Conservation (phyloP, 1,140 invertebrate genomes). For the Drosophila willistoni region DNA sequence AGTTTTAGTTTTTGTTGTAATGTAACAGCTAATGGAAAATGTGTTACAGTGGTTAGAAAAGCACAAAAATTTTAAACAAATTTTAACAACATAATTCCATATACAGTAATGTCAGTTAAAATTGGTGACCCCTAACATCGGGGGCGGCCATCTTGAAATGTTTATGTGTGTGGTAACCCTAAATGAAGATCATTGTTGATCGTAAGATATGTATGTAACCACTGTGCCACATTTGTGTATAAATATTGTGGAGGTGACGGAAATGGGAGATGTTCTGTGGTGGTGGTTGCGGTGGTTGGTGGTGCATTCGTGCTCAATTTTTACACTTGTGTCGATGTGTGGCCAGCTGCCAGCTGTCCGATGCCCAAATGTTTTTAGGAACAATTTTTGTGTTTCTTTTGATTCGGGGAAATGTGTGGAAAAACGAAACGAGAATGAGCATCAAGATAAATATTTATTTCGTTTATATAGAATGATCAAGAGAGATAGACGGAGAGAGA, state of each 20-base stretch:
- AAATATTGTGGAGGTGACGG: slow-evolving; percentile 35
- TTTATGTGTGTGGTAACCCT: no score
- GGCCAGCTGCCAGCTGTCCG: slow-evolving; percentile 37
- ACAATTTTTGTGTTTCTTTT: background rate
- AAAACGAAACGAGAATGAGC: slow-evolving; percentile 10
- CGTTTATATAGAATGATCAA: slow-evolving; percentile 1
- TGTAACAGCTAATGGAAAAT: slow-evolving; percentile 14
- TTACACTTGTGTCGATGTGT: slow-evolving; percentile 34
- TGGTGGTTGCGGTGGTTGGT: slow-evolving; percentile 21
- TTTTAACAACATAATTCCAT: background rate
- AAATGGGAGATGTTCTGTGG: slow-evolving; percentile 35
- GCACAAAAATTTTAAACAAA: background rate
- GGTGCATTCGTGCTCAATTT: slow-evolving; percentile 13
- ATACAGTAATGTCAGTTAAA: background rate
- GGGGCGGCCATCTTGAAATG: no score
- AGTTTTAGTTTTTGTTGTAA: background rate
- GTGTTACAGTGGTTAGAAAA: background rate
- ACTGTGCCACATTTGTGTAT: background rate
- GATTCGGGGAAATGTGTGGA: slow-evolving; percentile 37
- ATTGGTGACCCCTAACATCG: background rate
- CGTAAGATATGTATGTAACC: background rate
- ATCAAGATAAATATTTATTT: slow-evolving; percentile 14
- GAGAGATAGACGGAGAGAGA: slow-evolving; percentile 4
- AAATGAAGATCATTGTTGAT: no score
- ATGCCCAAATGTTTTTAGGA: slow-evolving; percentile 7